Evolutionary conservation across 2,797 vertebrate species (phyloP).

Genomic region (Microcaecilia unicolor): DNA sequence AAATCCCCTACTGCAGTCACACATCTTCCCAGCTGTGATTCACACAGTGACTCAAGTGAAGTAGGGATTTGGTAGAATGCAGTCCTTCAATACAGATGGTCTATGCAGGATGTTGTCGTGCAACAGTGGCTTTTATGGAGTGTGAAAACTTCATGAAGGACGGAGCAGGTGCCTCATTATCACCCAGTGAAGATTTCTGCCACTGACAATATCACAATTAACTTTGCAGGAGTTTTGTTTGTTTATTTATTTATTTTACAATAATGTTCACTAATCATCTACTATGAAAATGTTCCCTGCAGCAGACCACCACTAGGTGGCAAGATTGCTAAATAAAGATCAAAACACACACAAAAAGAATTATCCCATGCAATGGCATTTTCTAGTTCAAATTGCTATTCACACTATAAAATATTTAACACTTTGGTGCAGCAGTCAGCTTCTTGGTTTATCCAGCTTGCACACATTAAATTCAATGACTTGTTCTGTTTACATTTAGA

Average conservation of each 20-base stretch:
- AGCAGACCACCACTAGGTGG: slow-evolving; percentile 32
- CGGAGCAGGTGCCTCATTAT: neutral
- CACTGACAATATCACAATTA: neutral
- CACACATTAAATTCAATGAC: no score
- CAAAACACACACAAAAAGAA: neutral
- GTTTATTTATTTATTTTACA: no score
- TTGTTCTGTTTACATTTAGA: no score
- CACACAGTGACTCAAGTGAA: no score
- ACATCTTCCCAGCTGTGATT: no score
- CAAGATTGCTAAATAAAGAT: slow-evolving; percentile 31
- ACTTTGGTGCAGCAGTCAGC: neutral
- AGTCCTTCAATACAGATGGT: no score
- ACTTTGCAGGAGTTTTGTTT: neutral
- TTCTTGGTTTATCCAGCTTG: neutral
- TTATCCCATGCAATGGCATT: rapidly evolving
- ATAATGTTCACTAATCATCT: no score
- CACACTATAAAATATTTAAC: neutral
- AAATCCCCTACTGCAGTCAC: no score
- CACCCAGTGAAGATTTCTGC: neutral
- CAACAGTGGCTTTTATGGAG: no score
- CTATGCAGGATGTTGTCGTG: no score
- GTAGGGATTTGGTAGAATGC: no score
- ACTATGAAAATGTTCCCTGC: slow-evolving; percentile 17
- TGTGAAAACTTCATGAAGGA: neutral
- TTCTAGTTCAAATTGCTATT: neutral